Percentiles rank a stretch among this genome's conserved stretches.
phyloP scores from a whole-genome alignment of 2,888 invertebrate genomes.

The Bimastos eiseni region DNA sequence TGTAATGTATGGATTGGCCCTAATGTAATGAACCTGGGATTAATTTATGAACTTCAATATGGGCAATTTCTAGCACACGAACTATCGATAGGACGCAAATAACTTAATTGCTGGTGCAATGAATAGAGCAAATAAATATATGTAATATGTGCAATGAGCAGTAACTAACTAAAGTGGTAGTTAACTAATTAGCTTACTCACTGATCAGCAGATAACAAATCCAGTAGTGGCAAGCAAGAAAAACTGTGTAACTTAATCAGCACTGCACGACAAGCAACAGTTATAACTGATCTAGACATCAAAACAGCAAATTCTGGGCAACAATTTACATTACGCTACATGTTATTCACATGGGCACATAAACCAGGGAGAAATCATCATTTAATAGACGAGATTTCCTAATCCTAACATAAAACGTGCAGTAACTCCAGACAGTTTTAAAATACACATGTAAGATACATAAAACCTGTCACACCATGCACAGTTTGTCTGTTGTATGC shows the following conservation, averaged over 20 bases:
- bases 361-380: neutral
- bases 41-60: neutral
- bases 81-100: neutral
- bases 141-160: neutral
- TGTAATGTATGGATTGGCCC: too few relatives aligned
- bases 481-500: too few relatives aligned
- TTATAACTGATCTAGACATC: neutral
- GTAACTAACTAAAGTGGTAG: neutral
- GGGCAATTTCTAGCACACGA: neutral
- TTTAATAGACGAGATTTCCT: neutral
- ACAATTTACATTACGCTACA: neutral
- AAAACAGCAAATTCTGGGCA: neutral
- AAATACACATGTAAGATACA: neutral
- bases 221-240: neutral
- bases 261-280: neutral
- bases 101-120: slow-evolving; percentile 9
- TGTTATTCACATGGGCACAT: neutral
- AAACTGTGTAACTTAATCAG: neutral
- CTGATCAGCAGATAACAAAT: neutral
- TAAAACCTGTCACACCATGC: neutral
- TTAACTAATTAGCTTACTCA: neutral
- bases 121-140: neutral
- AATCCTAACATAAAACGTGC: neutral
- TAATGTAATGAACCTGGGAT: too few relatives aligned
- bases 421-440: neutral